Percentiles rank a stretch among this genome's conserved stretches.
These are phyloP conservation scores for Microplitis manilae DNA, from an alignment of 2,888 invertebrate genomes.

Conservation along the genomic window DNA sequence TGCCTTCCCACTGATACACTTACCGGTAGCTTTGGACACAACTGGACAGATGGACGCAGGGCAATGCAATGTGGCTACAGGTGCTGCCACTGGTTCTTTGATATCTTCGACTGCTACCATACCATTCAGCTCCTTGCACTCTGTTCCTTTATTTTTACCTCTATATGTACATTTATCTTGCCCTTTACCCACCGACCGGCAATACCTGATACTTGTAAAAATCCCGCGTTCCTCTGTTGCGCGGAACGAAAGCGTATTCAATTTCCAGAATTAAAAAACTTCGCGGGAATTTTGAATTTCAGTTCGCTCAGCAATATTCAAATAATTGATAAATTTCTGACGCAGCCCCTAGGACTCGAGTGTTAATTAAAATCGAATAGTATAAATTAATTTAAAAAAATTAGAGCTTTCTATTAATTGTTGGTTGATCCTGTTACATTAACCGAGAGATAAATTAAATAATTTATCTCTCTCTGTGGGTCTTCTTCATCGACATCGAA, in stretches of 20 bases:
- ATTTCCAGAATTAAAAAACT: too few relatives aligned
- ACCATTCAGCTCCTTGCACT: slow-evolving; percentile 18
- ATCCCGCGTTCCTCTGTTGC: not conserved
- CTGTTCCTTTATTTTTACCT: slow-evolving; percentile 32
- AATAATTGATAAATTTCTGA: too few relatives aligned
- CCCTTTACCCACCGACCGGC: not conserved
- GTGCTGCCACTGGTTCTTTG: slow-evolving; percentile 53
- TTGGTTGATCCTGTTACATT: slow-evolving; percentile 10
- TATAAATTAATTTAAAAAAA: not conserved
- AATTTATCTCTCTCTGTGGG: slow-evolving; percentile 49
- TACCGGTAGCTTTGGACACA: slow-evolving; percentile 50
- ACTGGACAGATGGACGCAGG: slow-evolving; percentile 65
- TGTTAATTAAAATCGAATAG: not conserved
- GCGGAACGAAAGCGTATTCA: not conserved
- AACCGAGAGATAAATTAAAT: slow-evolving; percentile 56
- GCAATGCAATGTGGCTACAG: slow-evolving; percentile 60
- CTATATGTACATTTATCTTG: not conserved
- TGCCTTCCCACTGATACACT: slow-evolving; percentile 58
- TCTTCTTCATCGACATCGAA: slow-evolving; percentile 16
- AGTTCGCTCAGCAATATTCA: too few relatives aligned
- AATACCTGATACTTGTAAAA: not conserved
- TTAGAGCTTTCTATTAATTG: not conserved
- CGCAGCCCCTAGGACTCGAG: too few relatives aligned
- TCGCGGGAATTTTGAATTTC: too few relatives aligned
- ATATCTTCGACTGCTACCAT: slow-evolving; percentile 27